Evolutionary conservation across 2,797 vertebrate genomes (phyloP).

Genomic region (Urocyon cinereoargenteus): DNA sequence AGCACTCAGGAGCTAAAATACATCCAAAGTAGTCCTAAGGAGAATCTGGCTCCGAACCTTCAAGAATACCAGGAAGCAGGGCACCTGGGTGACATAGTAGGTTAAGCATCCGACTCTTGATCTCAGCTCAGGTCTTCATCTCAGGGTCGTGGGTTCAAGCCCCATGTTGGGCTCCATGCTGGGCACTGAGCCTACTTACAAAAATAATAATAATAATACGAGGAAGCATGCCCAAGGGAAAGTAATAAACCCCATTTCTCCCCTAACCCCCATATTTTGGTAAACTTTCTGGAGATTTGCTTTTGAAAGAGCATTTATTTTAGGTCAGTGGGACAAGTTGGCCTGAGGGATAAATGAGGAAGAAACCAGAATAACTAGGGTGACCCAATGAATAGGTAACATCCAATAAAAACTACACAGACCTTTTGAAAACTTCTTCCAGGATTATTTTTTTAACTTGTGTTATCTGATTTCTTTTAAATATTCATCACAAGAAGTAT

Average conservation of each 20-base stretch:
- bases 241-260: background rate
- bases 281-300: conserved; percentile 47
- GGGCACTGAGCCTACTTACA: background rate
- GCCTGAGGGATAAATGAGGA: background rate
- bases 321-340: conserved; percentile 7
- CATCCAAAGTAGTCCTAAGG: background rate
- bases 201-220: background rate
- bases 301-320: conserved; percentile 51
- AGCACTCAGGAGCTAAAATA: background rate
- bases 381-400: background rate
- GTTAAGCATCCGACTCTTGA: background rate
- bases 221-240: background rate
- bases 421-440: conserved; percentile 19
- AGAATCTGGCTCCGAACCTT: conserved; percentile 13
- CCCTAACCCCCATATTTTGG: background rate
- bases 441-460: background rate
- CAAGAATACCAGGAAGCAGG: background rate
- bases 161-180: background rate
- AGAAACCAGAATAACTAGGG: background rate
- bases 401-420: background rate
- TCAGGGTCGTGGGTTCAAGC: background rate
- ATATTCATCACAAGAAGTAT: background rate
- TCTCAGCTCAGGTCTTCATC: background rate
- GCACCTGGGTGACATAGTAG: background rate
- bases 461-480: conserved; percentile 17